A percentile compares a stretch with the other conserved stretches of the same genome.
phyloP scores from a whole-genome alignment of 2,797 vertebrate species.

The Crax fasciolata region DNA sequence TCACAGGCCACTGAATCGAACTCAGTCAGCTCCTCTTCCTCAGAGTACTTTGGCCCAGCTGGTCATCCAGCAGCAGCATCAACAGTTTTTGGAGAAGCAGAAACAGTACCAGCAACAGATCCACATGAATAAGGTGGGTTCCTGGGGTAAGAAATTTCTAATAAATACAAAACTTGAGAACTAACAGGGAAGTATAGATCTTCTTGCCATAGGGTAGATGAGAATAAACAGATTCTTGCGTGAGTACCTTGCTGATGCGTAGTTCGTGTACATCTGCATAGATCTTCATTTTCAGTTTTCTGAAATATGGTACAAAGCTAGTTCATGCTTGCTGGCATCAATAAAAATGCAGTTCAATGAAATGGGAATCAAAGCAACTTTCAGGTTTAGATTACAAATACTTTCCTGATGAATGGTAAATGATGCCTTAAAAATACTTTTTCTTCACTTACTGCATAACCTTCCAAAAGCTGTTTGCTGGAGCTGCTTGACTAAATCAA shows the following conservation, averaged over 20 bases:
- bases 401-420: neutral
- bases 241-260: neutral
- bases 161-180: neutral
- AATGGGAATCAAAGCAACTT: neutral
- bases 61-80: conserved; percentile 98
- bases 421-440: neutral
- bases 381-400: neutral
- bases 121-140: conserved; percentile 97
- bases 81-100: conserved; percentile 98
- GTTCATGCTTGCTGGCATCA: neutral
- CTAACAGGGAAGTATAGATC: neutral
- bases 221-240: neutral
- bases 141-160: neutral
- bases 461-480: neutral
- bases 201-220: neutral
- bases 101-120: conserved; percentile 98
- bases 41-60: conserved; percentile 97
- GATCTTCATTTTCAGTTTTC: neutral
- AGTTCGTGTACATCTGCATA: neutral
- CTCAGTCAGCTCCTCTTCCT: conserved; percentile 97
- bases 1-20: conserved; percentile 95
- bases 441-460: neutral
- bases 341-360: neutral
- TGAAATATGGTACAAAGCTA: neutral
- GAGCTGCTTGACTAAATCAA: neutral